phyloP scores from a whole-genome alignment of 2,113 vertebrate species.

The Dunckerocampus dactyliophorus region DNA sequence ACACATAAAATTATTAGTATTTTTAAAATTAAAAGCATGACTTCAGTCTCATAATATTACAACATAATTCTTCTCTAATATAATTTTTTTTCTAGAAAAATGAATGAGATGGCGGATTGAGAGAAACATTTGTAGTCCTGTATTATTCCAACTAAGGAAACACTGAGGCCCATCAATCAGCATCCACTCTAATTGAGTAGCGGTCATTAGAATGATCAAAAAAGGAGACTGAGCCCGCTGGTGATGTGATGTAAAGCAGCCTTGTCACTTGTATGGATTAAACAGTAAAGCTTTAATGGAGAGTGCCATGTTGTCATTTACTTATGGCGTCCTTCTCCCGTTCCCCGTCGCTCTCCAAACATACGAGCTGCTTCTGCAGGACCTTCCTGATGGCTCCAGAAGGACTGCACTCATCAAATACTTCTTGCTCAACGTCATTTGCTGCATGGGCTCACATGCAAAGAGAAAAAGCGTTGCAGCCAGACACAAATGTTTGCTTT shows the following conservation, averaged over 20 bases:
- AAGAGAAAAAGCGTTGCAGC: constrained; percentile 10
- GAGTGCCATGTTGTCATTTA: constrained; percentile 42
- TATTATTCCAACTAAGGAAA: constrained; percentile 14
- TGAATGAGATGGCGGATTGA: background rate
- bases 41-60: no score
- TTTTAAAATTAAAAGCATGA: no score
- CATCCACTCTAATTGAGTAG: constrained; percentile 47
- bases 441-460: constrained; percentile 25
- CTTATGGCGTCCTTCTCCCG: constrained; percentile 39
- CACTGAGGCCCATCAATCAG: constrained; percentile 18
- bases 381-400: constrained; percentile 6
- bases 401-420: constrained; percentile 29
- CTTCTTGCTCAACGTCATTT: constrained; percentile 21
- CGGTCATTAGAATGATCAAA: constrained; percentile 27
- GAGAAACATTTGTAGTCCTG: background rate
- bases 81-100: no score
- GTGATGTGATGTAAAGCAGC: constrained; percentile 33
- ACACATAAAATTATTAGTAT: no score
- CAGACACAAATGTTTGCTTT: constrained; percentile 43
- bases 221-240: constrained; percentile 26
- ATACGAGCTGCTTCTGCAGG: constrained; percentile 30
- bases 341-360: background rate
- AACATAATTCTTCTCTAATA: no score
- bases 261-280: constrained; percentile 56
- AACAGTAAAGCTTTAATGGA: constrained; percentile 56